A percentile compares a stretch with the other conserved stretches of the same genome.
Conservation (phyloP, 2,113 vertebrate genomes). For the Carollia perspicillata region DNA sequence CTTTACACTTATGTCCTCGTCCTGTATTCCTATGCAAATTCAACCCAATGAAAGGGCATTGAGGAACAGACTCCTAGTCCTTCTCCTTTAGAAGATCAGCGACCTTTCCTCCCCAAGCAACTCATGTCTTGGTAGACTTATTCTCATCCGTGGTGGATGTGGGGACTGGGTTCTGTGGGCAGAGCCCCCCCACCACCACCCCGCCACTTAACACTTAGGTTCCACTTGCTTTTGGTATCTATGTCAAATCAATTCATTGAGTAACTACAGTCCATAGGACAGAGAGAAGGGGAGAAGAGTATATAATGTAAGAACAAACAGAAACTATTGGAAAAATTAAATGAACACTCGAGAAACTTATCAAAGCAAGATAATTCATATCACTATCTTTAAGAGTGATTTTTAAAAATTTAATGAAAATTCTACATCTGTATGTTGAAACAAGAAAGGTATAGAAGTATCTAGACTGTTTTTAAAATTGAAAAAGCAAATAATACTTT, state of each 20-base stretch:
- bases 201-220: neutral
- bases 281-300: neutral
- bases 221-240: neutral
- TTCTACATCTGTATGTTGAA: neutral
- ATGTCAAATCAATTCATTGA: neutral
- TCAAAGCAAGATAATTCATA: constrained; percentile 19
- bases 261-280: neutral
- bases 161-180: too few relatives aligned
- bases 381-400: neutral
- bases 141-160: too few relatives aligned
- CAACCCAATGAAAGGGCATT: too few relatives aligned
- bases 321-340: constrained; percentile 19
- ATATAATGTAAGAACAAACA: neutral
- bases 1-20: too few relatives aligned
- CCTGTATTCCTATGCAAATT: too few relatives aligned
- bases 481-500: constrained; percentile 1
- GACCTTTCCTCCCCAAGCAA: too few relatives aligned
- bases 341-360: neutral
- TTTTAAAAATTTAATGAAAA: constrained; percentile 2
- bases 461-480: neutral
- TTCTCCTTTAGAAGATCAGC: too few relatives aligned
- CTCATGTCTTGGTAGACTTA: too few relatives aligned
- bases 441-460: neutral
- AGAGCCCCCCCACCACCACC: too few relatives aligned
- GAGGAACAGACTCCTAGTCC: too few relatives aligned